phyloP scores from a whole-genome alignment of 2,113 vertebrate genomes.

The Istiophorus platypterus region DNA sequence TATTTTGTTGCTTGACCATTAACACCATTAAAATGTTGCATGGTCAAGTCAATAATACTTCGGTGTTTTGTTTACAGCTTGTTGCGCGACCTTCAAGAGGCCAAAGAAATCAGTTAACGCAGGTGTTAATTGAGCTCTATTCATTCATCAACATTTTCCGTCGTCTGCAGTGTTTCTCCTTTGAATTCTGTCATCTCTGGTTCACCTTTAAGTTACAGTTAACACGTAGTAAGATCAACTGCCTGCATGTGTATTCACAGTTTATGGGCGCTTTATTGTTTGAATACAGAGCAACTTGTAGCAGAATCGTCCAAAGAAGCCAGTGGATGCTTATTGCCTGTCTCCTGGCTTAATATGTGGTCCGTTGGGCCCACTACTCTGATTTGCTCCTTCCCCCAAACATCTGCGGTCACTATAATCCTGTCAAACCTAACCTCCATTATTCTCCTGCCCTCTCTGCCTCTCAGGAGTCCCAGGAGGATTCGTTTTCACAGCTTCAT shows the following conservation, averaged over 20 bases:
- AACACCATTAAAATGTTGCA: not conserved
- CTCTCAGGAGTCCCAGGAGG: slow-evolving; percentile 51
- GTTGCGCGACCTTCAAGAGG: not conserved
- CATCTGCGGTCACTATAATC: slow-evolving; percentile 58
- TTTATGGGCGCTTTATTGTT: not conserved
- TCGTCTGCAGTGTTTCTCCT: not conserved
- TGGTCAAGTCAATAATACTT: not conserved
- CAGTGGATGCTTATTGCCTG: not conserved
- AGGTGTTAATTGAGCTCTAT: not conserved
- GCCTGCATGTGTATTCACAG: not conserved
- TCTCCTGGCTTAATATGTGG: slow-evolving; percentile 8
- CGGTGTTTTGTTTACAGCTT: no score
- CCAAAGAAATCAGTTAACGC: not conserved
- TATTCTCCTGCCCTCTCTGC: slow-evolving; percentile 43
- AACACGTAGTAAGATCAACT: not conserved
- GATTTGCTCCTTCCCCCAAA: slow-evolving; percentile 43
- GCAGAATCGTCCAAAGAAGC: not conserved
- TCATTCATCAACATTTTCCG: not conserved
- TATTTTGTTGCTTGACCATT: not conserved
- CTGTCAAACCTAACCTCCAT: slow-evolving; percentile 57
- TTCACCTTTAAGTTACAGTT: not conserved
- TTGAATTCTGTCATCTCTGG: not conserved
- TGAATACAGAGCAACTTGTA: not conserved
- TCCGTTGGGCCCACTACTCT: slow-evolving; percentile 6
- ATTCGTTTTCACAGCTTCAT: slow-evolving; percentile 38